Evolutionary conservation across 2,888 invertebrate genomes (phyloP).

Genomic region (Germaria angustata): DNA sequence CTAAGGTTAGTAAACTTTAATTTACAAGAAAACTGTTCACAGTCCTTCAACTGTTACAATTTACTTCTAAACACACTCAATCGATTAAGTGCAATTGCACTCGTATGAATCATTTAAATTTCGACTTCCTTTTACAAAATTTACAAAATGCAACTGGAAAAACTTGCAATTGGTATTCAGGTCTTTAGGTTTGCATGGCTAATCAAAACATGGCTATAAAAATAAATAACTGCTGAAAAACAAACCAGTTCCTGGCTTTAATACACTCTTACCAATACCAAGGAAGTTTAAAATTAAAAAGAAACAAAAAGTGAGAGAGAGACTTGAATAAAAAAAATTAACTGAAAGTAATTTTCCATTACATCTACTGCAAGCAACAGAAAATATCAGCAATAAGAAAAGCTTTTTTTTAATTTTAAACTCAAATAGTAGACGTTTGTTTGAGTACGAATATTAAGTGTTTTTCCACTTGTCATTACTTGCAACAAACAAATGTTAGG

Average conservation of each 20-base stretch:
- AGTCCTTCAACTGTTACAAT: slow-evolving; percentile 60
- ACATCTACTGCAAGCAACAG: neutral
- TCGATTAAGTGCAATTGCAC: neutral
- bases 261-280: slow-evolving; percentile 33
- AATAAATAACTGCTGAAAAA: neutral
- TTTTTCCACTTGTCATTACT: slow-evolving; percentile 23
- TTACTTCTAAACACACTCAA: slow-evolving; percentile 9
- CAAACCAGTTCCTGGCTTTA: slow-evolving; percentile 64
- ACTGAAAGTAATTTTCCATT: slow-evolving; percentile 67
- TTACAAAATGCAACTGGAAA: slow-evolving; percentile 53
- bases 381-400: slow-evolving; percentile 1
- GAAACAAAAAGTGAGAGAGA: slow-evolving; percentile 23
- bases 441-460: neutral
- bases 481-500: slow-evolving; percentile 18
- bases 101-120: slow-evolving; percentile 51
- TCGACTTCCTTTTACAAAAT: slow-evolving; percentile 63
- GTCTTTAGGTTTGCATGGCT: slow-evolving; percentile 62
- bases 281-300: slow-evolving; percentile 42
- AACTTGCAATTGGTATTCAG: slow-evolving; percentile 52
- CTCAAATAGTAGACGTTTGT: neutral
- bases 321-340: slow-evolving; percentile 15
- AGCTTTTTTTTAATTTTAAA: neutral
- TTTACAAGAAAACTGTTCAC: slow-evolving; percentile 26
- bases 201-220: slow-evolving; percentile 15
- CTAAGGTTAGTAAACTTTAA: slow-evolving; percentile 54